Conservation (phyloP, 2,113 vertebrate species). For the Bos javanicus region DNA sequence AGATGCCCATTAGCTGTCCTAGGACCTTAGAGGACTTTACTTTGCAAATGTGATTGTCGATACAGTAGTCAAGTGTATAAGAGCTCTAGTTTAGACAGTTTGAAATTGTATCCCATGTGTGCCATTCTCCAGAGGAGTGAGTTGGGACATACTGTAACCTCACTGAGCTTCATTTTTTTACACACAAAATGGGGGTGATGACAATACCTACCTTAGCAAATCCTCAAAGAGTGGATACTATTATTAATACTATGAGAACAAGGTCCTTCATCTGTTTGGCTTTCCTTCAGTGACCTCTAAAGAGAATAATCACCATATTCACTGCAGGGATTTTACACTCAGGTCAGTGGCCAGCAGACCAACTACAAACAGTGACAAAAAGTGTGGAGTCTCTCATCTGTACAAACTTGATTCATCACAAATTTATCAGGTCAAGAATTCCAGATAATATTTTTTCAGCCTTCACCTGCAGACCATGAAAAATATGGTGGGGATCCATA, state of each 20-base stretch:
- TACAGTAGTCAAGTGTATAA: neutral
- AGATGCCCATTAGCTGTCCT: neutral
- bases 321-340: neutral
- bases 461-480: conserved; percentile 85
- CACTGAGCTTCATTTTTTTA: neutral
- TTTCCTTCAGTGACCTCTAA: neutral
- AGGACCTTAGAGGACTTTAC: neutral
- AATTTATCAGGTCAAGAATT: neutral
- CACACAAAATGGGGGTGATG: neutral
- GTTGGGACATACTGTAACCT: neutral
- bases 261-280: neutral
- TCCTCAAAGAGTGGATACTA: neutral
- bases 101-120: neutral
- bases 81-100: neutral
- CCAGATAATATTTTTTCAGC: conserved; percentile 83
- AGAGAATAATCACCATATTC: neutral
- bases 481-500: conserved; percentile 88
- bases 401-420: conserved; percentile 16
- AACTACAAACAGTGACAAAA: conserved; percentile 3
- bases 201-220: neutral
- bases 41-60: neutral
- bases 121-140: neutral
- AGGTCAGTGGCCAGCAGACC: neutral
- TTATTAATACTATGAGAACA: neutral
- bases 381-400: neutral